phyloP scores from a whole-genome alignment of 2,797 vertebrate genomes.

The Aulostomus chinensis region DNA sequence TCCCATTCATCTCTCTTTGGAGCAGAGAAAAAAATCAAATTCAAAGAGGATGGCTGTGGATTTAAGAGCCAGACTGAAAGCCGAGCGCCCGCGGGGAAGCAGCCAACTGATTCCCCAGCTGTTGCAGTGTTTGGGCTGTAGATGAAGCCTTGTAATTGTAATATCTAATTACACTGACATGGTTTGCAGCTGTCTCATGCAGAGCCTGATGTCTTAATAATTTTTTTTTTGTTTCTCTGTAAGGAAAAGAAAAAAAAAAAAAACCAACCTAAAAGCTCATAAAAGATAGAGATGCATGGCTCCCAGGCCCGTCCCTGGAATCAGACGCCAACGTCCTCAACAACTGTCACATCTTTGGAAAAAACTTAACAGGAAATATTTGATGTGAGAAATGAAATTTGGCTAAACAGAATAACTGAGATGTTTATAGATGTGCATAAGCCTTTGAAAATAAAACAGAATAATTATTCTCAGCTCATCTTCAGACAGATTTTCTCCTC shows the following conservation, averaged over 20 bases:
- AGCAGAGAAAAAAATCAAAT: background rate
- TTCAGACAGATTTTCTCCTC: too few relatives aligned
- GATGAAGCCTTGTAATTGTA: constrained; percentile 58
- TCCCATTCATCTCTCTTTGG: constrained; percentile 10
- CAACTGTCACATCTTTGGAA: too few relatives aligned
- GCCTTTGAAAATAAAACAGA: too few relatives aligned
- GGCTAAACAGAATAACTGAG: background rate
- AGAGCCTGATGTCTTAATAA: constrained; percentile 41
- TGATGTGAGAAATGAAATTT: too few relatives aligned
- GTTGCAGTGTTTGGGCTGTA: constrained; percentile 38
- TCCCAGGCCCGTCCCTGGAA: too few relatives aligned
- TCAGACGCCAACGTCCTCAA: too few relatives aligned
- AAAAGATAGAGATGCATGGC: too few relatives aligned
- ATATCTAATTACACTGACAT: constrained; percentile 64
- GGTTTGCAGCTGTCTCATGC: constrained; percentile 44
- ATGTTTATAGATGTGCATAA: background rate
- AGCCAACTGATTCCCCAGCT: constrained; percentile 47
- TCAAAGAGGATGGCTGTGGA: constrained; percentile 31
- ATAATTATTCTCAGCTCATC: too few relatives aligned
- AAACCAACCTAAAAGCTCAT: too few relatives aligned
- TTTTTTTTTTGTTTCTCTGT: constrained; percentile 31
- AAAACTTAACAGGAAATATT: too few relatives aligned
- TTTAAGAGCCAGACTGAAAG: constrained; percentile 27
- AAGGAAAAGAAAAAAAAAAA: too few relatives aligned
- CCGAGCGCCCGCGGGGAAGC: constrained; percentile 2